Evolutionary conservation across 1,140 invertebrate species (phyloP), one percentile per base, ranked within the genome.

Genomic region (Pseudomyrmex sp.): DNA sequence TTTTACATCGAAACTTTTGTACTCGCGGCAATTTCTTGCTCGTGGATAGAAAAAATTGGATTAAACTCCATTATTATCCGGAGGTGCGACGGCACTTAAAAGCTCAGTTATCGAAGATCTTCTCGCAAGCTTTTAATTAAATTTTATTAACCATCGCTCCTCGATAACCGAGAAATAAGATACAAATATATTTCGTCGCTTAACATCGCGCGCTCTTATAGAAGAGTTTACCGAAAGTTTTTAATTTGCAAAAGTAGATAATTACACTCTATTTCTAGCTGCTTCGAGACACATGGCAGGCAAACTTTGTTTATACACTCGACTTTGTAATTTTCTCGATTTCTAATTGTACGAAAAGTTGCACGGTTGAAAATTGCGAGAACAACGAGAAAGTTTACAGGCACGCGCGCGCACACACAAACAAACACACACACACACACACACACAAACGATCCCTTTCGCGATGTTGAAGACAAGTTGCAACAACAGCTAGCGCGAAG

Each of bases 1-100:
- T 56, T 79, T 70, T 58, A 10, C 20, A 48, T 26, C 35, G 20
- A 2, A 48, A 70, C n/a, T 79, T 70, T 48, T 18, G 54, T n/a
- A 9, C 23, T 77, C 62, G n/a, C n/a, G 8, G 44, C 54, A 35
- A 9, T 52, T 46, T 35, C 35, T 58, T 5, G 15, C 35, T 48
- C 65, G 15, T 13, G 8, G 35, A 61, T 18, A 18, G 4, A 35
- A 54, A 63, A 54, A 76, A 20, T 15, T 63, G 69, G 10, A 72
- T 72, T 72, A 72, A 56, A 72, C n/a, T 15, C 52, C 13, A 35
- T 61, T 5, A 35, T 56, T 48, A 26, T 26, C 7, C 35, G 8
- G 63, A 52, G 50, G 12, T 9, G 54, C 18, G 18, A 23, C 35
- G 23, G 2, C 52, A 8, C 23, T 59, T 26, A 15, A 48, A 23